Conservation (phyloP, 30 jellyfish, hydroid and myxozoan genomes). For the Pelagia noctiluca region DNA sequence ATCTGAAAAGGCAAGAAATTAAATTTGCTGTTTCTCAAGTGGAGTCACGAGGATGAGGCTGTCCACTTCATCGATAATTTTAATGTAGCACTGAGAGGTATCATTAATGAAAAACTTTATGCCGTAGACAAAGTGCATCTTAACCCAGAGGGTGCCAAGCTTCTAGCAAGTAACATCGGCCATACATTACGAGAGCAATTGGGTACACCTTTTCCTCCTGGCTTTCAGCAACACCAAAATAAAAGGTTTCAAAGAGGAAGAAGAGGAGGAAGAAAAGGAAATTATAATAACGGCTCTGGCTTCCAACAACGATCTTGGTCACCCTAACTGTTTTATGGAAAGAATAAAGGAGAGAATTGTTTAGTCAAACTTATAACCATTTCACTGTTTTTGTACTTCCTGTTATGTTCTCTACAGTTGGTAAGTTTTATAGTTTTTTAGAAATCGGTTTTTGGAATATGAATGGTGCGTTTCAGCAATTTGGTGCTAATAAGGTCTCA, state of each 20-base stretch:
- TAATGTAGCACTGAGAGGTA: conserved; percentile 3
- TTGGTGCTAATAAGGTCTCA: conserved; percentile 21
- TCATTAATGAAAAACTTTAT: background rate
- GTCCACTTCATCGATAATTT: background rate
- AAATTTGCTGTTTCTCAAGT: background rate
- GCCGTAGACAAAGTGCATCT: background rate
- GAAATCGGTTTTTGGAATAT: conserved; percentile 9
- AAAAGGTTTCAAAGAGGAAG: background rate
- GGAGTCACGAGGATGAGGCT: background rate
- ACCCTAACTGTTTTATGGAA: background rate
- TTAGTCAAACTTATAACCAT: background rate
- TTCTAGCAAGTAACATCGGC: background rate
- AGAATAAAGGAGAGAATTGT: background rate
- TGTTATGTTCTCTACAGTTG: background rate
- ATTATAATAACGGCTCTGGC: background rate
- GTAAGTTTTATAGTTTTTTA: conserved; percentile 6
- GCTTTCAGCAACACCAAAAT: background rate
- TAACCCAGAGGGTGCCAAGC: background rate
- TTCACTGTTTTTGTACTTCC: no score
- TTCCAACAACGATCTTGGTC: background rate
- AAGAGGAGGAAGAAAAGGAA: background rate
- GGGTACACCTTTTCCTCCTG: background rate
- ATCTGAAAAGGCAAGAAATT: background rate
- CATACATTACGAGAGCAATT: background rate
- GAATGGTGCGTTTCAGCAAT: background rate